Percentiles rank a stretch among this genome's conserved stretches.
Conservation (phyloP, 2,113 vertebrate species). For the Osmerus eperlanus region DNA sequence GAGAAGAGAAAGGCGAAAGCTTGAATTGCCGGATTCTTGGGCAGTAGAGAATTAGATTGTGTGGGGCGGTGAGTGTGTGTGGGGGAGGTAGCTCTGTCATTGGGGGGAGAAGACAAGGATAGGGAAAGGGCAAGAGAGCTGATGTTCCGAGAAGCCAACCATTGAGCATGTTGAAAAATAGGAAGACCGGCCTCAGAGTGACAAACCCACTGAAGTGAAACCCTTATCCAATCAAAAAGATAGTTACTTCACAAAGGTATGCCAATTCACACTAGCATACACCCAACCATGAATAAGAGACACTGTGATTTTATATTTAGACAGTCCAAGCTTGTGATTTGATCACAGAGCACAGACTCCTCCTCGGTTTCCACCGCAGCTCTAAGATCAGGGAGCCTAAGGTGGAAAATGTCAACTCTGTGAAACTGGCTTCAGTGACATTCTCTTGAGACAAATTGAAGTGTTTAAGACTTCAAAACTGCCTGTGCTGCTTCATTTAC, state of each 20-base stretch:
- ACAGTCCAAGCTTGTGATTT: background rate
- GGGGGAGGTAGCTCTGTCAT: background rate
- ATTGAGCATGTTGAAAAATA: constrained; percentile 49
- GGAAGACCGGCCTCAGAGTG: constrained; percentile 47
- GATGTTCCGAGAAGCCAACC: constrained; percentile 47
- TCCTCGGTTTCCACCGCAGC: background rate
- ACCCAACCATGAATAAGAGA: too few relatives aligned
- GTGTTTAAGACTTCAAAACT: constrained; percentile 60
- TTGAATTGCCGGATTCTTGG: background rate
- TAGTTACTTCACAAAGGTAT: too few relatives aligned
- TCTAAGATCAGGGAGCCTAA: constrained; percentile 17
- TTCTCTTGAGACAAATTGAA: constrained; percentile 65
- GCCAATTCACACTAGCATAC: too few relatives aligned
- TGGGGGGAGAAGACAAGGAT: background rate
- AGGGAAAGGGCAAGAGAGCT: background rate
- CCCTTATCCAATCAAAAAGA: constrained; percentile 40
- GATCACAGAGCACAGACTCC: background rate
- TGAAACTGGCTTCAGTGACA: constrained; percentile 60
- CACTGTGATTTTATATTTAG: background rate
- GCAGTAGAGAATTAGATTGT: background rate
- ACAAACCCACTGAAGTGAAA: constrained; percentile 56
- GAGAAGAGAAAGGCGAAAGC: constrained; percentile 24
- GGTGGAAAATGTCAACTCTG: constrained; percentile 60
- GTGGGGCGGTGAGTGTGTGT: background rate
- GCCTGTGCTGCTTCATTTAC: constrained; percentile 59